phyloP scores from a whole-genome alignment of 1,140 invertebrate species.

The Tetramorium alpestre region DNA sequence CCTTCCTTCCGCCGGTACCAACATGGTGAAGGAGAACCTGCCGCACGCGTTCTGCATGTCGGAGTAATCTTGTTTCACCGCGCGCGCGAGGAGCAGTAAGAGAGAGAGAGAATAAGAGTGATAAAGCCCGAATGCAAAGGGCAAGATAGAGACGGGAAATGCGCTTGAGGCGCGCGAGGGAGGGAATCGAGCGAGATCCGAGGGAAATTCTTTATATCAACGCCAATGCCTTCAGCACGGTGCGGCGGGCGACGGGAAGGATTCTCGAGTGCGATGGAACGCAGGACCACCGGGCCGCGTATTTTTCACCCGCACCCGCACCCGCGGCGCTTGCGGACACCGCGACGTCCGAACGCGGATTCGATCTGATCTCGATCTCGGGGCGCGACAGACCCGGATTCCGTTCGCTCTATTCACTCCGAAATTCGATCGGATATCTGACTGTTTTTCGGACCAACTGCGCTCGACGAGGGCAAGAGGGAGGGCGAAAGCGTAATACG shows the following conservation, averaged over 20 bases:
- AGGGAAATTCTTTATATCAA: conserved; percentile 80
- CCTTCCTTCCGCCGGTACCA: conserved; percentile 32
- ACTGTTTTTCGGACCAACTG: neutral
- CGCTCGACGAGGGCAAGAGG: neutral
- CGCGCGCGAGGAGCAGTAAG: conserved; percentile 49
- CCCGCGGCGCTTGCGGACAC: neutral
- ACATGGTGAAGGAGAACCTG: conserved; percentile 65
- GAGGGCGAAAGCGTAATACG: neutral
- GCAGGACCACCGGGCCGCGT: conserved; percentile 48
- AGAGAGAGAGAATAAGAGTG: conserved; percentile 9
- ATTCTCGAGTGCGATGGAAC: conserved; percentile 65
- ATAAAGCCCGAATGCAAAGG: conserved; percentile 32
- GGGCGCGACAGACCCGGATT: neutral
- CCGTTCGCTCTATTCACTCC: conserved; percentile 12
- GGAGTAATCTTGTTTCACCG: conserved; percentile 82
- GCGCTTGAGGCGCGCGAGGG: conserved; percentile 11
- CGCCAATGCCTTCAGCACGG: conserved; percentile 60
- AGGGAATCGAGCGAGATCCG: conserved; percentile 66
- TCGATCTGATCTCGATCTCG: conserved; percentile 1
- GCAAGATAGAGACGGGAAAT: conserved; percentile 44
- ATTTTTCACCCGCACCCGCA: conserved; percentile 62
- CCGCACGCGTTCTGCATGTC: conserved; percentile 66
- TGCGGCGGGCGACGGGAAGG: conserved; percentile 51
- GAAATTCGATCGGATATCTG: conserved; percentile 34
- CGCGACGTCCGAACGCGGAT: neutral